Percentiles rank a stretch among this genome's conserved stretches.
These are phyloP conservation scores for Botia almorhae DNA, from an alignment of 2,797 vertebrate species.

Conservation along the genomic window DNA sequence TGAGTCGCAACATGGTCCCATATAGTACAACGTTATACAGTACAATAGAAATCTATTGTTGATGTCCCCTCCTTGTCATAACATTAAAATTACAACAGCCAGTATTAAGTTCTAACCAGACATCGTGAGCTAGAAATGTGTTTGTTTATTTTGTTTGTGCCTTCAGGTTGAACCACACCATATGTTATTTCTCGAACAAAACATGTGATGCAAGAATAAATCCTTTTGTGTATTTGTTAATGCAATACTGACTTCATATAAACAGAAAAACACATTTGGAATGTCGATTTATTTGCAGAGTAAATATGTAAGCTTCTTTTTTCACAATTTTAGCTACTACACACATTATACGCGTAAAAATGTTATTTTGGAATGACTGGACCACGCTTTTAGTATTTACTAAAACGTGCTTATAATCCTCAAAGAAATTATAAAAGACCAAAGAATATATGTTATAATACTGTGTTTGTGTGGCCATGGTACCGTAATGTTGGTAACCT, in stretches of 20 bases:
- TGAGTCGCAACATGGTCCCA: neutral
- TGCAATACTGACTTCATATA: neutral
- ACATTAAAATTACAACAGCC: constrained; percentile 11
- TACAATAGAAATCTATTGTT: constrained; percentile 27
- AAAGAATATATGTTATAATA: neutral
- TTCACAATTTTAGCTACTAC: too few species aligned
- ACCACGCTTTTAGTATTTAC: too few species aligned
- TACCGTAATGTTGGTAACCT: neutral
- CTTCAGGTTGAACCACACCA: neutral
- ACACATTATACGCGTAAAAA: too few species aligned
- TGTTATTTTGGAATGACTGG: too few species aligned
- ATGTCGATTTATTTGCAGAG: too few species aligned
- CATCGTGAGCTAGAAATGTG: neutral
- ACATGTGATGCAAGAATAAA: constrained; percentile 15
- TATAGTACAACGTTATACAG: neutral
- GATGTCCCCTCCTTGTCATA: constrained; percentile 1
- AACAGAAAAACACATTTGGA: too few species aligned
- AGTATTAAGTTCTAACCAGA: neutral
- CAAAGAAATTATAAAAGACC: too few species aligned
- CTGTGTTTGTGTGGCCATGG: too few species aligned
- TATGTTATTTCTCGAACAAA: constrained; percentile 32
- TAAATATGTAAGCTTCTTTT: too few species aligned
- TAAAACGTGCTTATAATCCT: too few species aligned
- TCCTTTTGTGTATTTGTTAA: neutral
- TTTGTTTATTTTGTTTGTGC: neutral